Evolutionary conservation across 1,140 invertebrate species (phyloP), one percentile per base, ranked within the genome.

Genomic region (Adelges cooleyi): DNA sequence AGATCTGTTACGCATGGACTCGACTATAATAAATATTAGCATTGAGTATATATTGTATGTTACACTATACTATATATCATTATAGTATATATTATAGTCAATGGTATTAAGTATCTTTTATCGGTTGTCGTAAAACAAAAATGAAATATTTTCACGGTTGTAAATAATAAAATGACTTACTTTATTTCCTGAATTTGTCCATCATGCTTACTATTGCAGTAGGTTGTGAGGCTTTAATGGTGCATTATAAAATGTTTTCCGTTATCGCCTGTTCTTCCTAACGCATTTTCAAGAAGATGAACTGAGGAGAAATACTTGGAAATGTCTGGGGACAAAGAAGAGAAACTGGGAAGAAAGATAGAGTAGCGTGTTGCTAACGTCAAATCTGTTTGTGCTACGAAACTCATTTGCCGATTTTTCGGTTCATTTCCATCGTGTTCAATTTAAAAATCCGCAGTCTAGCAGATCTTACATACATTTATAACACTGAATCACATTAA

Each of bases 341-440:
- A 38, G 23, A 17, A 42, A 17, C n/a, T 36, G 15, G 2, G 17
- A 1, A 10, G 9, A 46, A 44, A 59, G 18, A 38, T 40, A 40
- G 20, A 15, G 33, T 13, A 33, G 13, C 25, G n/a, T 36, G 18
- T 13, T 20, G 25, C 42, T 59, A 59, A 62, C 25, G 18, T 48
- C 42, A 62, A 62, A 62, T 62, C 42, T 48, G 56, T 62, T 62
- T 62, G 56, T 33, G 42, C 56, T 40, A 62, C 56, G 33, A 62
- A 62, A 62, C 56, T 62, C 56, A 48, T 62, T 62, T 62, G 56
- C 42, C 56, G 40, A 62, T 62, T 62, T 62, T 25, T 48, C 56
- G 56, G 56, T 62, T 62, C 42, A 62, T 62, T 62, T 62, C 56
- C 56, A 48, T 42, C 56, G 38, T 48, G 56, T 62, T 62, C 56